A percentile compares a stretch with the other conserved stretches of the same genome.
Evolutionary conservation across 2,888 invertebrate species (phyloP).

Genomic region (Anticlea derivata): DNA sequence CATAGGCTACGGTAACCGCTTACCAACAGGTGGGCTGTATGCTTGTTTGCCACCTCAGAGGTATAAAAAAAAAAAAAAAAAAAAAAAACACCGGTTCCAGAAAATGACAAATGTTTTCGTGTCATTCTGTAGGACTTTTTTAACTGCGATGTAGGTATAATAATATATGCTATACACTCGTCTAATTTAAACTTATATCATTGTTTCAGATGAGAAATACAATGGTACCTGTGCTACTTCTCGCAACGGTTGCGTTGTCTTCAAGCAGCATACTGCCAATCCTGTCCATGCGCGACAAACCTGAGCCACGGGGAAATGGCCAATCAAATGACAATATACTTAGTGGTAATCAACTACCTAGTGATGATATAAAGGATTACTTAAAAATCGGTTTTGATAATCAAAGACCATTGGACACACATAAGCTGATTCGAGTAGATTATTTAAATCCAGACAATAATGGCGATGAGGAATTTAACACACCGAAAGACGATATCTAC

Average conservation of each 20-base stretch:
- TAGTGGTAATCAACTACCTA: slow-evolving; percentile 58
- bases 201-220: slow-evolving; percentile 70
- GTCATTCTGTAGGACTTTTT: too few species aligned
- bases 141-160: too few species aligned
- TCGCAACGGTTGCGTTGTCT: slow-evolving; percentile 67
- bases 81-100: too few species aligned
- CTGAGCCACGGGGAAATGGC: slow-evolving; percentile 48
- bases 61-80: too few species aligned
- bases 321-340: slow-evolving; percentile 69
- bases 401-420: slow-evolving; percentile 31
- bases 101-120: too few species aligned
- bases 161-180: background rate
- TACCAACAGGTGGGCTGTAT: too few species aligned
- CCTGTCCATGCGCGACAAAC: slow-evolving; percentile 52
- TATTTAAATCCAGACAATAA: slow-evolving; percentile 6
- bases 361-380: slow-evolving; percentile 55
- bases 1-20: too few species aligned
- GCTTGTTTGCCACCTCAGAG: too few species aligned
- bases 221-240: slow-evolving; percentile 61
- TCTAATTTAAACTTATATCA: background rate
- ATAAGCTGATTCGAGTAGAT: slow-evolving; percentile 4
- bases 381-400: slow-evolving; percentile 48
- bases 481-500: slow-evolving; percentile 47
- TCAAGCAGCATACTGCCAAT: slow-evolving; percentile 69
- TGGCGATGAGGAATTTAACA: slow-evolving; percentile 9